phyloP scores from a whole-genome alignment of 2,113 vertebrate species.

The Macroglossus sobrinus region DNA sequence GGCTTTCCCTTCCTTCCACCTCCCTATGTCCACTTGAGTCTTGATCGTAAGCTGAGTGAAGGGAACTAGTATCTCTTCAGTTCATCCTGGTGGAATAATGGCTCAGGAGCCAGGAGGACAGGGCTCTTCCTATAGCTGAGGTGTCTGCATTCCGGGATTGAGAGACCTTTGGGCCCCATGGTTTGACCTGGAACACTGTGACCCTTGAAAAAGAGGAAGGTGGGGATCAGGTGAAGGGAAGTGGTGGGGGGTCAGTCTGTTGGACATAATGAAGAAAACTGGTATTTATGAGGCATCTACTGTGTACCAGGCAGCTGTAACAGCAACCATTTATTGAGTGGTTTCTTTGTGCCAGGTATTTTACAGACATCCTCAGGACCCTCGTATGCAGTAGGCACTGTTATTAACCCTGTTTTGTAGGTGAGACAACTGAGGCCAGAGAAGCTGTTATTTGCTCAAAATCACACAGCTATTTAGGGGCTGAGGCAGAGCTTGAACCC shows the following conservation, averaged over 20 bases:
- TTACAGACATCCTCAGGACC: not conserved
- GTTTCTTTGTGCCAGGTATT: not conserved
- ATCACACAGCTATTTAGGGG: not conserved
- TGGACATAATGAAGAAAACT: not conserved
- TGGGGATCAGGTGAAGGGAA: not conserved
- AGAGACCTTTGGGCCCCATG: not conserved
- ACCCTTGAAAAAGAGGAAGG: not conserved
- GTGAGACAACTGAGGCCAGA: not conserved
- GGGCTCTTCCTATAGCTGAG: not conserved
- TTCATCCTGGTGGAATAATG: fast-evolving
- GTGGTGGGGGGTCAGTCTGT: not conserved
- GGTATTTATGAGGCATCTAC: not conserved
- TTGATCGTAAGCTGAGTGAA: not conserved
- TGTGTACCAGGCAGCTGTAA: not conserved
- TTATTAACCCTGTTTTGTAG: not conserved
- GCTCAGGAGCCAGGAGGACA: not conserved
- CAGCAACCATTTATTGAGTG: not conserved
- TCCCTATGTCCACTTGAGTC: not conserved
- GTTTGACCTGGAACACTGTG: not conserved
- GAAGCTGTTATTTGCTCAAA: not conserved
- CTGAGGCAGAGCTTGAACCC: not conserved
- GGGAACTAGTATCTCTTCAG: not conserved
- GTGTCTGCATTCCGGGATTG: not conserved
- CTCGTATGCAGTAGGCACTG: not conserved
- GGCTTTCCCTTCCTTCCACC: not conserved